Evolutionary conservation across 92 coral and sea anemone genomes (phyloP), one percentile per base, ranked within the genome.

Genomic region (Parazoanthus darwini): DNA sequence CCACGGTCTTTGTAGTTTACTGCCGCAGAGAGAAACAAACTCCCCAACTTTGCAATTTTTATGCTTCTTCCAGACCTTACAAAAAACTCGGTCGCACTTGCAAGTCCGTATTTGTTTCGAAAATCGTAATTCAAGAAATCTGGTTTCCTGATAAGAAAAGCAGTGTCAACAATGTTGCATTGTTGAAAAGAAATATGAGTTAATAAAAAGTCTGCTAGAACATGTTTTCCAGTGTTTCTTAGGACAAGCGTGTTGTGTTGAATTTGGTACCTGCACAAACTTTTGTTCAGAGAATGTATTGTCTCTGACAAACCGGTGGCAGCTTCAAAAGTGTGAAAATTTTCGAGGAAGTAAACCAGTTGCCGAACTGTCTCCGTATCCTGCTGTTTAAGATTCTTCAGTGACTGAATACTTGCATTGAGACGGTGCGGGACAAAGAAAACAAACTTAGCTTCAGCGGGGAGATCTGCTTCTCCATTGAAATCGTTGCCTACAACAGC

Each of bases 1-100:
- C 87, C 87, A 38, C 87, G 87, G 25, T 84, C 87, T 70, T 46
- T 84, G 66, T 84, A 84, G 79, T 84, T 84, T 33, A 84, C 23
- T 5, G 67, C 46, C 10, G 78, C 14, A 72, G 87, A 84, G 33
- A 84, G 87, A 84, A 84, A 50, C 29, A 84, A 3, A 20, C 16
- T 84, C 26, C 8, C 26, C 18, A 84, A 71, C 79, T 71, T 84
- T 46, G 87, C 87, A 71, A 68, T 44, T 29, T 68, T 84, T 71
- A 84, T 13, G 35, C 16, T 46, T 23, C 87, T 84, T 70, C 51
- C 63, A 8, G 35, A 72, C 39, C 87, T 84, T 71, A 72, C 44
- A 84, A 84, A 84, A 84, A 71, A 84, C 9, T 84, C 87, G 2
- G 65, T 44, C 16, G 35, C 22, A 26, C 87, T 84, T 42, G 59